A percentile compares a stretch with the other conserved stretches of the same genome.
These are phyloP conservation scores for Caiman crocodilus DNA, from an alignment of 2,797 vertebrate genomes.

Conservation along the genomic window DNA sequence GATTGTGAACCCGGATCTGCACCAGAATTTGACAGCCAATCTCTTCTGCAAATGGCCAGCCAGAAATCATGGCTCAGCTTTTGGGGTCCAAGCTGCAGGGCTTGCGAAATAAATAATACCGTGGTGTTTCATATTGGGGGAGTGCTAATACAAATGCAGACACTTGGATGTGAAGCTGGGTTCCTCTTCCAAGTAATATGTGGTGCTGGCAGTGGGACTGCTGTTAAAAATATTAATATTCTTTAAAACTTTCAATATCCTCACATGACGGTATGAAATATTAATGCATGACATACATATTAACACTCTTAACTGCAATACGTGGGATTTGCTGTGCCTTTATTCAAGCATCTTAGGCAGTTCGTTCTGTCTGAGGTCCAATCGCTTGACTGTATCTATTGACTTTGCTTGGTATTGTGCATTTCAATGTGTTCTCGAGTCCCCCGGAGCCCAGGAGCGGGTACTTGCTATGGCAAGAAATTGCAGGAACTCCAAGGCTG, in stretches of 20 bases:
- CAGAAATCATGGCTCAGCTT: not conserved
- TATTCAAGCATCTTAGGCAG: not conserved
- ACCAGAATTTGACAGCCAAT: not conserved
- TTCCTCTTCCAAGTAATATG: not conserved
- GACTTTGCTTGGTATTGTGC: not conserved
- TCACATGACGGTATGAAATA: not conserved
- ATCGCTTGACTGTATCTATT: not conserved
- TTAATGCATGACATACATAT: not conserved
- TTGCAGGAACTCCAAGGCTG: no score
- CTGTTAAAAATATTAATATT: not conserved
- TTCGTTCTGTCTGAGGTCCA: not conserved
- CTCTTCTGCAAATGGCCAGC: not conserved
- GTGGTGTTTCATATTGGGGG: no score
- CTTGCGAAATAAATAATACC: not conserved
- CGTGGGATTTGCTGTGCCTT: not conserved
- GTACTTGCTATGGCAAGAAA: no score
- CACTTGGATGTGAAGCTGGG: not conserved
- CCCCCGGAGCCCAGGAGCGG: no score
- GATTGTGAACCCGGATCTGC: not conserved
- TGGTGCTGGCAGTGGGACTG: no score
- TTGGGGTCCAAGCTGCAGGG: not conserved
- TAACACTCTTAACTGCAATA: not conserved
- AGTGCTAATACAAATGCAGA: no score
- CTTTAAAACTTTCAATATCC: no score
- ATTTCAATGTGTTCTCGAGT: not conserved